These are phyloP conservation scores for Athalia cordata DNA, from an alignment of 2,888 invertebrate species.

Conservation along the genomic window DNA sequence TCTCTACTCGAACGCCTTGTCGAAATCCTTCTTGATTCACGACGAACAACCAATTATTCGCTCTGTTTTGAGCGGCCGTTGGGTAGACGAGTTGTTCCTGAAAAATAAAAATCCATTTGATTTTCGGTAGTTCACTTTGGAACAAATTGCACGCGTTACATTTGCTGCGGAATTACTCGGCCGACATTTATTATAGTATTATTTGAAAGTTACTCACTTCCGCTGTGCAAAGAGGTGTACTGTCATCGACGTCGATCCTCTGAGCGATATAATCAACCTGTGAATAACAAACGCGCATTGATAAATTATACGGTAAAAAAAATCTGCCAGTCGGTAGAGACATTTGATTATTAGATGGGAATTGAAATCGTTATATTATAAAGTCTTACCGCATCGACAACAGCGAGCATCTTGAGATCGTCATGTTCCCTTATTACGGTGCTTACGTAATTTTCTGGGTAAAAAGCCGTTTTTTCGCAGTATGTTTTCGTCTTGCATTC, in stretches of 20 bases:
- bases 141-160: background rate
- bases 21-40: slow-evolving; percentile 80
- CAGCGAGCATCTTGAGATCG: slow-evolving; percentile 57
- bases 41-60: slow-evolving; percentile 82
- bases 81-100: slow-evolving; percentile 78
- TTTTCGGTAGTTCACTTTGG: background rate
- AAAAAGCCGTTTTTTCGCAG: slow-evolving; percentile 59
- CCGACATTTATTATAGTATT: background rate
- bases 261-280: slow-evolving; percentile 55
- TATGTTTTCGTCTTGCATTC: slow-evolving; percentile 58
- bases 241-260: slow-evolving; percentile 54
- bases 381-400: slow-evolving; percentile 26
- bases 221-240: slow-evolving; percentile 54
- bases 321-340: background rate
- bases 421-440: slow-evolving; percentile 54
- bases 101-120: slow-evolving; percentile 38
- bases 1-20: slow-evolving; percentile 85
- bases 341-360: too few relatives aligned
- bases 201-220: slow-evolving; percentile 50
- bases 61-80: slow-evolving; percentile 77
- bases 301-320: background rate
- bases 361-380: too few relatives aligned
- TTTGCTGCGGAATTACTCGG: background rate
- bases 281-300: slow-evolving; percentile 12
- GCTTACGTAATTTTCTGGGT: slow-evolving; percentile 60